Evolutionary conservation across 2,797 vertebrate genomes (phyloP).

Genomic region (Sphaeramia orbicularis): DNA sequence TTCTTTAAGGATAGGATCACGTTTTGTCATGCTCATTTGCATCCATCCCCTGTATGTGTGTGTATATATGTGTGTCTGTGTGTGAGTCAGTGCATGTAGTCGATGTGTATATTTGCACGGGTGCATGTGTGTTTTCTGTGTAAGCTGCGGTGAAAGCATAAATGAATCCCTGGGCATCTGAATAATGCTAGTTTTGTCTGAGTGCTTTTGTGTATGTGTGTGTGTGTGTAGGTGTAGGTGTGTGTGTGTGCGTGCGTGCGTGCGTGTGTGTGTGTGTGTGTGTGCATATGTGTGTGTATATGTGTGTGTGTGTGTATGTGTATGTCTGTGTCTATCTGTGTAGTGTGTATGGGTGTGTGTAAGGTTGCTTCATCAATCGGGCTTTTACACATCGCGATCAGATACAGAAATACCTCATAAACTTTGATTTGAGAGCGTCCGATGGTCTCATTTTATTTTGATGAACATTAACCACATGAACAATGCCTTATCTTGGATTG

Average conservation of each 20-base stretch:
- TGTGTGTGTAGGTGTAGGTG: conserved; percentile 1
- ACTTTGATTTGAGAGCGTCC: conserved; percentile 83
- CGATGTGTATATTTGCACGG: conserved; percentile 8
- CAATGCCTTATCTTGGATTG: conserved; percentile 99
- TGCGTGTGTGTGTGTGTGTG: not conserved
- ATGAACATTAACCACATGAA: conserved; percentile 92
- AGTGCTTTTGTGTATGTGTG: conserved; percentile 9
- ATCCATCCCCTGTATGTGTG: conserved; percentile 62
- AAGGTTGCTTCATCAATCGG: conserved; percentile 67
- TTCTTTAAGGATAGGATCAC: conserved; percentile 76
- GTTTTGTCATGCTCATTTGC: conserved; percentile 82
- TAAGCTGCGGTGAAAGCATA: conserved; percentile 8
- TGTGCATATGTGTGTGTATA: not conserved
- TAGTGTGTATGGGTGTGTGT: conserved; percentile 1
- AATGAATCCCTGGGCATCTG: not conserved
- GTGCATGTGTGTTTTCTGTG: conserved; percentile 14
- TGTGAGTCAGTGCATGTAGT: not conserved
- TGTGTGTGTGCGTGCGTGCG: too few species aligned
- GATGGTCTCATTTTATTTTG: conserved; percentile 83
- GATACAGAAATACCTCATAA: conserved; percentile 91
- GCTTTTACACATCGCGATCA: conserved; percentile 82
- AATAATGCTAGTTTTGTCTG: conserved; percentile 7
- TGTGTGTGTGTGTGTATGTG: conserved; percentile 6
- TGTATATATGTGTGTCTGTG: conserved; percentile 1
- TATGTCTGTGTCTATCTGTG: not conserved